These are phyloP conservation scores for Zelostemma sp. DNA, from an alignment of 1,140 invertebrate species.

Conservation along the genomic window DNA sequence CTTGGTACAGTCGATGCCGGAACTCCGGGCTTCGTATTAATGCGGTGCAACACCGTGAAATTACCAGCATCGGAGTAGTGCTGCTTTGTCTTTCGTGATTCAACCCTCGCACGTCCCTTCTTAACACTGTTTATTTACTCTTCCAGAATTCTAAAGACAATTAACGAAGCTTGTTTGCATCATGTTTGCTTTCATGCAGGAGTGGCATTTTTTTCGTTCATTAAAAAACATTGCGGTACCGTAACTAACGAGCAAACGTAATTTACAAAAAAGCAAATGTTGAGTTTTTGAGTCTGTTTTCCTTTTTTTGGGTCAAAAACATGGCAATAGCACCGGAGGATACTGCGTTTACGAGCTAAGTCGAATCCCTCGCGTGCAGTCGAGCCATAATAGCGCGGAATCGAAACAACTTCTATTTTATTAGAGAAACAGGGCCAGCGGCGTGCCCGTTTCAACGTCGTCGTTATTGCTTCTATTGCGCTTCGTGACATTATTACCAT, in stretches of 20 bases:
- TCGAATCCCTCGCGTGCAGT: constrained; percentile 54
- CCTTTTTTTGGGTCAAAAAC: constrained; percentile 21
- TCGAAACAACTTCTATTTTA: constrained; percentile 62
- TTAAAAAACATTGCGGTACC: too few species aligned
- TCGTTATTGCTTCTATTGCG: constrained; percentile 56
- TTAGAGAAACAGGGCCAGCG: constrained; percentile 52
- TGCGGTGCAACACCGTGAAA: constrained; percentile 62
- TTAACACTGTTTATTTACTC: not conserved
- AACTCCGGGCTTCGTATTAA: constrained; percentile 52
- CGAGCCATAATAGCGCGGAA: constrained; percentile 55
- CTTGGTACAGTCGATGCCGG: constrained; percentile 38
- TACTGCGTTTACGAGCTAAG: constrained; percentile 52
- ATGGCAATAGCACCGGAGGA: constrained; percentile 5
- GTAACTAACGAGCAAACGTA: too few species aligned
- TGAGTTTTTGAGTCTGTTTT: too few species aligned
- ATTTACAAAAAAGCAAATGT: too few species aligned
- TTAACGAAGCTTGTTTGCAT: too few species aligned
- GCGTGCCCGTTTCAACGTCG: constrained; percentile 50
- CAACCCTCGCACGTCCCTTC: not conserved
- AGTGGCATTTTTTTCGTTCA: too few species aligned
- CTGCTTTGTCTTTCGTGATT: constrained; percentile 35
- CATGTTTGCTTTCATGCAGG: too few species aligned
- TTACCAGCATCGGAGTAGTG: constrained; percentile 51
- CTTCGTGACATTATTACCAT: constrained; percentile 60
- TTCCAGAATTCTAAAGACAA: not conserved